Conservation (phyloP, 2,888 invertebrate genomes). For the Thecophora atra region DNA sequence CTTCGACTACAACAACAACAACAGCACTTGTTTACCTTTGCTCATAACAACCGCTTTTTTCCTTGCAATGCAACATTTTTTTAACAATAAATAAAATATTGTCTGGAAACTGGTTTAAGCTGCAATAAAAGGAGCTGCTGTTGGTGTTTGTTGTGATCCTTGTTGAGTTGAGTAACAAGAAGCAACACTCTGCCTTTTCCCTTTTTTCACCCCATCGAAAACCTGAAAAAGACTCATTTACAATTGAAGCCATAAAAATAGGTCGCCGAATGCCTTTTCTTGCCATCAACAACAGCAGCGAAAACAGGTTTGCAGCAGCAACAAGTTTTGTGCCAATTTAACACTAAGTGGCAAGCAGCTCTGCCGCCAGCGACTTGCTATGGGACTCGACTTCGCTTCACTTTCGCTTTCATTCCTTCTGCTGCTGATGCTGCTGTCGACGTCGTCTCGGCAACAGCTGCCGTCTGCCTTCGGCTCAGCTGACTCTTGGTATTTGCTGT, state of each 20-base stretch:
- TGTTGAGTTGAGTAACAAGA: not conserved
- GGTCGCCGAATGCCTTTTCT: conserved; percentile 13
- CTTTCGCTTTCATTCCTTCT: conserved; percentile 29
- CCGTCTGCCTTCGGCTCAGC: not conserved
- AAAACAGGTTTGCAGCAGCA: conserved; percentile 19
- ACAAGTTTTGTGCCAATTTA: conserved; percentile 17
- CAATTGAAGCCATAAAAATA: conserved; percentile 24
- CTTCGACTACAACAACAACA: conserved; percentile 22
- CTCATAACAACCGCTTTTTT: conserved; percentile 14
- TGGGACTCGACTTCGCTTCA: conserved; percentile 2
- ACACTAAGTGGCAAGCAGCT: not conserved
- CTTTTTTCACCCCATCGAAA: not conserved
- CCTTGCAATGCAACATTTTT: not conserved
- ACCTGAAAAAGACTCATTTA: not conserved
- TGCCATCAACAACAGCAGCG: conserved; percentile 7
- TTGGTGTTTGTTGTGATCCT: not conserved
- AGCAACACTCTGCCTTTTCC: conserved; percentile 15
- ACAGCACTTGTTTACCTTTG: conserved; percentile 39
- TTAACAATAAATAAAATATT: not conserved
- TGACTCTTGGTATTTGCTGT: not conserved
- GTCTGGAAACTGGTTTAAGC: conserved; percentile 22
- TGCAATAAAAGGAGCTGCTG: conserved; percentile 2
- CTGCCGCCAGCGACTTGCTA: not conserved
- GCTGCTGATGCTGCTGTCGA: not conserved
- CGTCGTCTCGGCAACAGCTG: not conserved